Evolutionary conservation across 2,113 vertebrate species (phyloP).

Genomic region (Anhinga rufa): DNA sequence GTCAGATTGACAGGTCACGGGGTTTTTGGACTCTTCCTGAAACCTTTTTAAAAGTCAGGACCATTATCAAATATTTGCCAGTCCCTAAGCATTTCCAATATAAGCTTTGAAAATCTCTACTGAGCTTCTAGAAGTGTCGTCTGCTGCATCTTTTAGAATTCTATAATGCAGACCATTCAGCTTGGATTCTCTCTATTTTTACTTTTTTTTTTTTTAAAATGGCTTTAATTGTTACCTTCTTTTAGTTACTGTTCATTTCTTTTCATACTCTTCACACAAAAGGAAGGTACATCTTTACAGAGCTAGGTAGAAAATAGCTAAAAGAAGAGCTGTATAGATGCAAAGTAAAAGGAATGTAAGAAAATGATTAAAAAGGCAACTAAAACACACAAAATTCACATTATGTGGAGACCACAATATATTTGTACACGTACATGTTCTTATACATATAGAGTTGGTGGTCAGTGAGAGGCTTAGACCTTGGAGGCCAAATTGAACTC

Average conservation of each 20-base stretch:
- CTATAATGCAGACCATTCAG: background rate
- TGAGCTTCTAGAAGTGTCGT: background rate
- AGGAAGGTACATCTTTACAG: slow-evolving; percentile 60
- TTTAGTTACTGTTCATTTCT: slow-evolving; percentile 59
- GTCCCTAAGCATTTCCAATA: background rate
- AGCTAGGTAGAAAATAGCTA: slow-evolving; percentile 63
- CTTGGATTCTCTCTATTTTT: background rate
- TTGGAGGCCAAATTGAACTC: slow-evolving; percentile 25
- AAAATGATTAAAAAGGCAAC: slow-evolving; percentile 61
- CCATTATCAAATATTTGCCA: background rate
- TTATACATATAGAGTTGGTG: slow-evolving; percentile 26
- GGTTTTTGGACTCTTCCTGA: background rate
- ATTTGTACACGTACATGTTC: slow-evolving; percentile 29
- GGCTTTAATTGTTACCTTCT: slow-evolving; percentile 51
- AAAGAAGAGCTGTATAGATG: slow-evolving; percentile 62
- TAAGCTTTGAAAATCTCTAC: background rate
- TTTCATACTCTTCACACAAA: slow-evolving; percentile 65
- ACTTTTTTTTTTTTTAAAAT: slow-evolving; percentile 1
- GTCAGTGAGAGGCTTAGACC: slow-evolving; percentile 49
- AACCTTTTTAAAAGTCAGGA: background rate
- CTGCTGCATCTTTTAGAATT: background rate
- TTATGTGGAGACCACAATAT: slow-evolving; percentile 38
- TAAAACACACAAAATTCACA: slow-evolving; percentile 56
- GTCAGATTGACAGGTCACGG: background rate
- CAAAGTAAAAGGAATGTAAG: slow-evolving; percentile 67